A percentile compares a stretch with the other conserved stretches of the same genome.
These are phyloP conservation scores for Botia almorhae DNA, from an alignment of 2,797 vertebrate species.

Conservation along the genomic window DNA sequence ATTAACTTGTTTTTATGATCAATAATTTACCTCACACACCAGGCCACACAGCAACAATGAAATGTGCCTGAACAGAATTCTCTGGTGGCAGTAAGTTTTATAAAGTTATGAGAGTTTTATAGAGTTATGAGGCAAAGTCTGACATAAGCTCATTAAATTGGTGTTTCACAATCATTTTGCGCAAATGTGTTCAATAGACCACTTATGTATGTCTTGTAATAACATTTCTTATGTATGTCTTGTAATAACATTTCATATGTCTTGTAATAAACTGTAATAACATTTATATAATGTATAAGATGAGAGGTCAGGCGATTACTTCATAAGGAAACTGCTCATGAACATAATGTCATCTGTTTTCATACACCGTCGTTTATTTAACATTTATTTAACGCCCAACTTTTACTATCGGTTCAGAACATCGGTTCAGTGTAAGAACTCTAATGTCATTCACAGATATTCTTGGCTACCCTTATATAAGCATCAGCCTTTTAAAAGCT, in stretches of 20 bases:
- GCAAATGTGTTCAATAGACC: not conserved
- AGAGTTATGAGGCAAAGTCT: not conserved
- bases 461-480: constrained; percentile 12
- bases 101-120: not conserved
- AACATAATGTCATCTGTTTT: constrained; percentile 36
- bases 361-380: constrained; percentile 3
- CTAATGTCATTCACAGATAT: constrained; percentile 21
- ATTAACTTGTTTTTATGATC: constrained; percentile 15
- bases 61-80: constrained; percentile 25
- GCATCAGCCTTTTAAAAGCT: not conserved
- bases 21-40: constrained; percentile 20
- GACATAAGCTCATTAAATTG: constrained; percentile 10
- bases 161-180: constrained; percentile 9
- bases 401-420: constrained; percentile 29
- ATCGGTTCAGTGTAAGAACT: constrained; percentile 16
- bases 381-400: not conserved
- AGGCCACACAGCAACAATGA: constrained; percentile 46
- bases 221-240: not conserved
- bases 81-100: constrained; percentile 11
- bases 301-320: constrained; percentile 8
- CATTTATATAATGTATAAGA: not conserved
- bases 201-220: constrained; percentile 2
- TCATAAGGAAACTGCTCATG: constrained; percentile 25
- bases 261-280: constrained; percentile 18
- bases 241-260: too few relatives aligned